Conservation (phyloP, 2,113 vertebrate species). For the Alaudala cheleensis region DNA sequence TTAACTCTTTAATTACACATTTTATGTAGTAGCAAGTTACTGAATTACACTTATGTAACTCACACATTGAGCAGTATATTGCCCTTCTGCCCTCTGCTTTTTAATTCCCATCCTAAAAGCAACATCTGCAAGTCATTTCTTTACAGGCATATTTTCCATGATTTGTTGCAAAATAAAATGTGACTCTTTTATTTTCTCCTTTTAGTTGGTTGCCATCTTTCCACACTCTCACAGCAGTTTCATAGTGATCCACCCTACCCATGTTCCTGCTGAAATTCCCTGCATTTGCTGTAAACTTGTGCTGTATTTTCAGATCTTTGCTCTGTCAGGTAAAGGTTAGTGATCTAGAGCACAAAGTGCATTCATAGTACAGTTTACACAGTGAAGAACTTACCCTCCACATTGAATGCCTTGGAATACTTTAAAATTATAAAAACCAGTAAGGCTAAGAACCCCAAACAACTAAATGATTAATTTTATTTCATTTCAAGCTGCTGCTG, state of each 20-base stretch:
- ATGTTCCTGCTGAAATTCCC: not conserved
- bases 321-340: not conserved
- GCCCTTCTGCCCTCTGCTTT: not conserved
- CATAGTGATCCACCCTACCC: not conserved
- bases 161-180: not conserved
- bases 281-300: not conserved
- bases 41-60: not conserved
- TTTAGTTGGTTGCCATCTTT: not conserved
- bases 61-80: not conserved
- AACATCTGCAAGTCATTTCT: not conserved
- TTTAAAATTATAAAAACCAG: not conserved
- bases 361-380: not conserved
- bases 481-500: not conserved
- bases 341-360: not conserved
- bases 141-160: not conserved
- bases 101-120: not conserved
- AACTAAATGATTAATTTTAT: not conserved
- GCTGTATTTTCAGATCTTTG: not conserved
- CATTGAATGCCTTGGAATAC: not conserved
- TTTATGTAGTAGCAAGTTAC: not conserved
- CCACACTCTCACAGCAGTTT: not conserved
- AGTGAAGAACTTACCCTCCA: not conserved
- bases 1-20: slow-evolving; percentile 1
- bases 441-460: not conserved
- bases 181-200: not conserved